phyloP scores from a whole-genome alignment of 2,113 vertebrate genomes.

The Sminthopsis crassicaudata region DNA sequence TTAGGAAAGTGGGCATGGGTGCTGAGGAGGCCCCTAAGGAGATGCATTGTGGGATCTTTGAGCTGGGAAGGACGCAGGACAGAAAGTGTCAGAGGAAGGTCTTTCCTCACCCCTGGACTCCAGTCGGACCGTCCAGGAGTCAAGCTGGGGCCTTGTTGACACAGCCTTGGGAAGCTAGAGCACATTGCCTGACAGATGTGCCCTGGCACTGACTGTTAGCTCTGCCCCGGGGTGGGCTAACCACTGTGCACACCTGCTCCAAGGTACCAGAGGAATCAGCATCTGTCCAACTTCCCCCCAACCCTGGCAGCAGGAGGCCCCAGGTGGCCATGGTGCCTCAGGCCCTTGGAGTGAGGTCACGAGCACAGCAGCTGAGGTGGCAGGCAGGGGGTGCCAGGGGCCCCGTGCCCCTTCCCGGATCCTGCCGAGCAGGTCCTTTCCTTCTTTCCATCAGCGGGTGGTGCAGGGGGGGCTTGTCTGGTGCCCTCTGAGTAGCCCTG shows the following conservation, averaged over 20 bases:
- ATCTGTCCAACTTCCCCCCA: neutral
- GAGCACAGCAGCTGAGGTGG: neutral
- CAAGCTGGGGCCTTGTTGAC: slow-evolving; percentile 20
- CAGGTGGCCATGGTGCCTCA: neutral
- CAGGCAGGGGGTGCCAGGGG: neutral
- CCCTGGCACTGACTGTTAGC: neutral
- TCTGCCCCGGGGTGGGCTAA: neutral
- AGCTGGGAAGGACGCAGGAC: neutral
- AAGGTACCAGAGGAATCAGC: neutral
- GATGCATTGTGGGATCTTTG: neutral
- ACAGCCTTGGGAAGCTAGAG: neutral
- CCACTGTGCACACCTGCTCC: no score
- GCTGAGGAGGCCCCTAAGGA: neutral
- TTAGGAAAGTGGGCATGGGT: slow-evolving; percentile 28
- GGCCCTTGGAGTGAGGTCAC: neutral
- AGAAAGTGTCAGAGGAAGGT: neutral
- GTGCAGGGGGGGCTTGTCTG: neutral
- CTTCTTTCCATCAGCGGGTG: slow-evolving; percentile 13
- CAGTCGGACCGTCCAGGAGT: neutral
- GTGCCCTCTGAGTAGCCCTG: neutral
- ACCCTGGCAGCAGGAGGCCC: neutral
- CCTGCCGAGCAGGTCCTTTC: neutral
- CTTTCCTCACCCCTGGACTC: slow-evolving; percentile 24
- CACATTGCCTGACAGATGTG: slow-evolving; percentile 17
- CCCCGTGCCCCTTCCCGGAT: neutral